Conservation (phyloP, 2,113 vertebrate species). For the Chitala chitala region DNA sequence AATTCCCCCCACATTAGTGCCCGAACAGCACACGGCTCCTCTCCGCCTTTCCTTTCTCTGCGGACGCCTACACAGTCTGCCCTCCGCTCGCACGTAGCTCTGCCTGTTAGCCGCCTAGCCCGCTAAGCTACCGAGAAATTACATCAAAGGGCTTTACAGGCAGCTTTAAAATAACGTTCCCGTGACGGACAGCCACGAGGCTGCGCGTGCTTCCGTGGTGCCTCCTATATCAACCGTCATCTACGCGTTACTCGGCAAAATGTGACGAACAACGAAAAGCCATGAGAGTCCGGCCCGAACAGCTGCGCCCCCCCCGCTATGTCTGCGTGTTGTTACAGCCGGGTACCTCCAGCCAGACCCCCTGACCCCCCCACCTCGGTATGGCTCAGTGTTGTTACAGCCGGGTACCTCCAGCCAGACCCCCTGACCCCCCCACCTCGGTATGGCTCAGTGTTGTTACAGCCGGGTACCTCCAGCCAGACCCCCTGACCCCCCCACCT, state of each 20-base stretch:
- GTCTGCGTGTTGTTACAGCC: conserved; percentile 39
- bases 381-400: conserved; percentile 37
- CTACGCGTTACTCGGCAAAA: background rate
- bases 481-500: conserved; percentile 1
- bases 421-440: conserved; percentile 2
- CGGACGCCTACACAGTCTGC: background rate
- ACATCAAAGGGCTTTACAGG: too few species aligned
- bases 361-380: conserved; percentile 3
- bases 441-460: conserved; percentile 34
- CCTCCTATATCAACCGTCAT: background rate
- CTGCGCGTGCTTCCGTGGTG: background rate
- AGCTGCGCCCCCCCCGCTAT: conserved; percentile 20
- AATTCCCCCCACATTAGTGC: background rate
- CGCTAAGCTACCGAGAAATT: background rate
- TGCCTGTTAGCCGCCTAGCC: background rate
- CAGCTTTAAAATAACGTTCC: too few species aligned
- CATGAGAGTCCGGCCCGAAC: conserved; percentile 20
- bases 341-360: conserved; percentile 29
- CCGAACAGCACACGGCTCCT: background rate
- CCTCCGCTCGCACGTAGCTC: background rate
- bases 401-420: conserved; percentile 33
- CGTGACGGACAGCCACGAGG: background rate
- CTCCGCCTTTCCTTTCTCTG: background rate
- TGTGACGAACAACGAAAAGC: background rate
- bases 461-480: conserved; percentile 36